Conservation (phyloP, 2,113 vertebrate species). For the Tupaia tana region DNA sequence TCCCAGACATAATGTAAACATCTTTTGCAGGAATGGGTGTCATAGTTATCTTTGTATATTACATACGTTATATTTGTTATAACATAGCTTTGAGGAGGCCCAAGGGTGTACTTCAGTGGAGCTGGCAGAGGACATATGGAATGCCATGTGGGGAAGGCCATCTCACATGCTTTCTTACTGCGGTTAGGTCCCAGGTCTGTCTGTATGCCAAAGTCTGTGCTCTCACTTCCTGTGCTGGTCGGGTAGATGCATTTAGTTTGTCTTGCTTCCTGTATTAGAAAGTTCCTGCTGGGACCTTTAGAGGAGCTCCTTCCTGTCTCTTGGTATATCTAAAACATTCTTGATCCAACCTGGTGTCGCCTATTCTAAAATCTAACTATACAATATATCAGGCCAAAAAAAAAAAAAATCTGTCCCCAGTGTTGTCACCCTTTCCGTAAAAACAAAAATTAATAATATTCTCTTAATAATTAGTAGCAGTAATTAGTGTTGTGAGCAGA, state of each 20-base stretch:
- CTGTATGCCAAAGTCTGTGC: too few species aligned
- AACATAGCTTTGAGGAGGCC: neutral
- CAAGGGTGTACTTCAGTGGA: neutral
- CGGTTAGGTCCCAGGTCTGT: neutral
- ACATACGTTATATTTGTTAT: neutral
- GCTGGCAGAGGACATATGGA: too few species aligned
- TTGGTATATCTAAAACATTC: neutral
- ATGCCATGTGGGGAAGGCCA: too few species aligned
- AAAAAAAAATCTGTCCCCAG: neutral
- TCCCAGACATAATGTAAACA: neutral
- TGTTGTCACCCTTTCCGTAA: neutral
- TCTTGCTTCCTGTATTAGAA: neutral
- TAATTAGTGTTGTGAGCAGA: constrained; percentile 10
- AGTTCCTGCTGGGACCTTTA: neutral
- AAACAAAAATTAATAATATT: neutral
- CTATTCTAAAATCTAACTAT: neutral
- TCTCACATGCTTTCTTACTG: neutral
- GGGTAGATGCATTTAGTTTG: neutral
- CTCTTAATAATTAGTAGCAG: neutral
- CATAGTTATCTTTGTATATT: neutral
- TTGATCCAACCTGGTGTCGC: neutral
- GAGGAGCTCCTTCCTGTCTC: neutral
- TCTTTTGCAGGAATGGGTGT: neutral
- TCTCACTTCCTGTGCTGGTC: neutral
- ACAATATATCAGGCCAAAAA: neutral